phyloP scores from a whole-genome alignment of 2,113 vertebrate species.

The Mus spicilegus region DNA sequence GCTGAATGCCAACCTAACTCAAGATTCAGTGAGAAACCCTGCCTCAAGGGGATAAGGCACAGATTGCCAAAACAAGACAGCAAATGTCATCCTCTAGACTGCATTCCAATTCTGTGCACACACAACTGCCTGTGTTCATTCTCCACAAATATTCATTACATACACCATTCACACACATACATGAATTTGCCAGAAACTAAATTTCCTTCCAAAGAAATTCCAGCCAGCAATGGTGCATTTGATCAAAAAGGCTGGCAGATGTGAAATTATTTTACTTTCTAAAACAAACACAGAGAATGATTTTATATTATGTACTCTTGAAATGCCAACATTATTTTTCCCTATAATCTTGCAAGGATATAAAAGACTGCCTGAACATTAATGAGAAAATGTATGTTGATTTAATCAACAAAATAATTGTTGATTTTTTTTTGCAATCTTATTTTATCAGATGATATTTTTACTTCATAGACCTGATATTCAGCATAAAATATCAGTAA shows the following conservation, averaged over 20 bases:
- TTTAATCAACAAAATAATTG: conserved; percentile 21
- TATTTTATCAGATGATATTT: conserved; percentile 13
- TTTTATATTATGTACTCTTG: background rate
- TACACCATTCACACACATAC: background rate
- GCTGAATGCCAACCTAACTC: background rate
- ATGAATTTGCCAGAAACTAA: background rate
- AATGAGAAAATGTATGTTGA: background rate
- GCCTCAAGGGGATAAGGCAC: background rate
- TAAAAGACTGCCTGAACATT: background rate
- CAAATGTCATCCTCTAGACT: background rate
- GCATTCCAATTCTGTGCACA: background rate
- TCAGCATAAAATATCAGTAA: background rate
- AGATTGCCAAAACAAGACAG: background rate
- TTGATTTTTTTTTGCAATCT: background rate
- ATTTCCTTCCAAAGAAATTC: background rate
- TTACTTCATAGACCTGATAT: background rate
- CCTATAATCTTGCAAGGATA: background rate
- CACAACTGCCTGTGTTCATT: background rate
- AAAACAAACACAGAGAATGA: conserved; percentile 8
- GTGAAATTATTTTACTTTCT: background rate
- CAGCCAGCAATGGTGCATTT: background rate
- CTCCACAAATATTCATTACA: background rate
- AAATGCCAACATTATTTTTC: conserved; percentile 25
- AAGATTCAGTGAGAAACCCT: background rate
- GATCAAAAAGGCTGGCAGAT: background rate